A percentile compares a stretch with the other conserved stretches of the same genome.
phyloP scores from a whole-genome alignment of 1,140 invertebrate genomes.

The Meloidogyne exigua region DNA sequence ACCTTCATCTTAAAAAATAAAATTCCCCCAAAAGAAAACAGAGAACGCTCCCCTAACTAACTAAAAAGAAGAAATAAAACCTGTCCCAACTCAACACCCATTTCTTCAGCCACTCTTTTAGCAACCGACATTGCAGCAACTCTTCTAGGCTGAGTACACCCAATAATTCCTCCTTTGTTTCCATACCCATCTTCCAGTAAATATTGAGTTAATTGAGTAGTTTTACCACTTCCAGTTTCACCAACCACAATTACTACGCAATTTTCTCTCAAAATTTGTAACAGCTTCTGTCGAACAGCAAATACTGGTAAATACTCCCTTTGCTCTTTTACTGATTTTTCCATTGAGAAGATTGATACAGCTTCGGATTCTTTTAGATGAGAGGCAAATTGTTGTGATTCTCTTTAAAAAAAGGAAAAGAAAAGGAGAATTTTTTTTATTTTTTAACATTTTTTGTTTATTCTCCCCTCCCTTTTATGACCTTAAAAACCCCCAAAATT shows the following conservation, averaged over 20 bases:
- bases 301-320: slow-evolving; percentile 90
- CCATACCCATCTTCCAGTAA: slow-evolving; percentile 96
- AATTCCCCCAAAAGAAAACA: background rate
- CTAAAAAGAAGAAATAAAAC: background rate
- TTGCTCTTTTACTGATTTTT: slow-evolving; percentile 82
- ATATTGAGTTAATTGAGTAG: slow-evolving; percentile 97
- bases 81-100: slow-evolving; percentile 77
- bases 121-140: slow-evolving; percentile 99
- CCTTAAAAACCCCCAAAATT: no score
- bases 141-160: slow-evolving; percentile 80
- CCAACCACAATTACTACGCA: slow-evolving; percentile 68
- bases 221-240: slow-evolving; percentile 98
- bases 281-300: slow-evolving; percentile 85
- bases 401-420: slow-evolving; percentile 42
- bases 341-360: slow-evolving; percentile 83
- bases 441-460: background rate
- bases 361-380: slow-evolving; percentile 79
- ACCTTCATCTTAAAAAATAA: no score
- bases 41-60: no score
- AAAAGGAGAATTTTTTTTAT: no score
- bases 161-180: slow-evolving; percentile 82
- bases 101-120: slow-evolving; percentile 96
- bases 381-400: slow-evolving; percentile 86
- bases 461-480: no score
- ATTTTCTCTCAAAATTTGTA: slow-evolving; percentile 71